Conservation (phyloP, 35 echinoderm and acorn worm species). For the Nesometra sesokonis region DNA sequence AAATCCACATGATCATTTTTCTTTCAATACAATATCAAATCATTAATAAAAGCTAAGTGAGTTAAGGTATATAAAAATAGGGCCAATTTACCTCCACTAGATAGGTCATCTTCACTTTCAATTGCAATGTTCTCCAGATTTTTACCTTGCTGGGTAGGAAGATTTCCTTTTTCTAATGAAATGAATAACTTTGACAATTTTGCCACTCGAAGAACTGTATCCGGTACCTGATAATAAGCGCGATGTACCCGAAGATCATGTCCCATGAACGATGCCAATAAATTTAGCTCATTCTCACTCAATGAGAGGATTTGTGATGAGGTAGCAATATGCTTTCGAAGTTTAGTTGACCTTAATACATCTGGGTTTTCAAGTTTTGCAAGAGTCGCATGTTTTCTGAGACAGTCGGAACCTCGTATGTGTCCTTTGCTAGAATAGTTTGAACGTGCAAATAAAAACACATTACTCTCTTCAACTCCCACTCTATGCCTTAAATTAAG, state of each 20-base stretch:
- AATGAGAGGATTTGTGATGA: slow-evolving; percentile 2
- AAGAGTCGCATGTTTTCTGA: slow-evolving; percentile 29
- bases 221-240: slow-evolving; percentile 27
- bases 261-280: slow-evolving; percentile 31
- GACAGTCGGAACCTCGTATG: slow-evolving; percentile 37
- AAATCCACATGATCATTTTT: no score
- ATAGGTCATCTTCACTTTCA: neutral
- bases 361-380: slow-evolving; percentile 1
- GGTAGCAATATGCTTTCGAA: slow-evolving; percentile 14
- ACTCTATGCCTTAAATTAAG: neutral
- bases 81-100: neutral
- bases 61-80: neutral
- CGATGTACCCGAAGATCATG: slow-evolving; percentile 41
- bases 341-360: neutral
- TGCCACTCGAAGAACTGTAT: neutral
- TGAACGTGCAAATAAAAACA: neutral
- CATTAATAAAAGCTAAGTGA: no score
- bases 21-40: no score
- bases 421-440: neutral
- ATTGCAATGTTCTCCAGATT: slow-evolving; percentile 7
- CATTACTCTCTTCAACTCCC: slow-evolving; percentile 1
- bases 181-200: slow-evolving; percentile 1
- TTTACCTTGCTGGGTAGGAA: neutral
- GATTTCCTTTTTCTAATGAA: slow-evolving; percentile 11
- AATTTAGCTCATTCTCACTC: slow-evolving; percentile 34